These are phyloP conservation scores for Azemiops feae DNA, from an alignment of 2,113 vertebrate genomes.

Conservation along the genomic window DNA sequence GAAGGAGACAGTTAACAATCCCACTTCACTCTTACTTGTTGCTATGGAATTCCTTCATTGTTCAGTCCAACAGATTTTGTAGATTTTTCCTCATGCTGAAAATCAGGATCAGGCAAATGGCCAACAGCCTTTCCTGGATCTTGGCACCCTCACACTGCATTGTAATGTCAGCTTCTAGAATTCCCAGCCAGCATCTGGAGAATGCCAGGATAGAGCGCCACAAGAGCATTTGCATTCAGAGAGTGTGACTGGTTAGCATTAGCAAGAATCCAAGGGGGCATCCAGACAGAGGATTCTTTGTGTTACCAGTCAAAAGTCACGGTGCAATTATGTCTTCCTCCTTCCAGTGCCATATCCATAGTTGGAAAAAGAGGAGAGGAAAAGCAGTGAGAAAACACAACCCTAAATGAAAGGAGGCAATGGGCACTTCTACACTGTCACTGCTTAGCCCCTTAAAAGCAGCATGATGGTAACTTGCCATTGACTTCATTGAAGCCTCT, in stretches of 20 bases:
- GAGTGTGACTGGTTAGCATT: background rate
- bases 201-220: background rate
- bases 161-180: background rate
- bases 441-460: background rate
- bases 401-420: background rate
- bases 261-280: background rate
- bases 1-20: slow-evolving; percentile 54
- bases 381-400: background rate
- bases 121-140: background rate
- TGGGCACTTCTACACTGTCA: background rate
- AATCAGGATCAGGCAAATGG: background rate
- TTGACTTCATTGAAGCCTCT: background rate
- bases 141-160: background rate
- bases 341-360: background rate
- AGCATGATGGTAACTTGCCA: background rate
- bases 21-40: slow-evolving; percentile 53
- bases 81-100: slow-evolving; percentile 16
- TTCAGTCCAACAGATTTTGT: slow-evolving; percentile 42
- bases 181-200: background rate
- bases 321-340: background rate
- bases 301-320: background rate
- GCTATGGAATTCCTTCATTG: slow-evolving; percentile 51
- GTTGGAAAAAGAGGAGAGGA: background rate
- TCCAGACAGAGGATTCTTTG: background rate
- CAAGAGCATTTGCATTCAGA: slow-evolving; percentile 24